Conservation (phyloP, 35 echinoderm and acorn worm genomes). For the Stichopus chloronotus region DNA sequence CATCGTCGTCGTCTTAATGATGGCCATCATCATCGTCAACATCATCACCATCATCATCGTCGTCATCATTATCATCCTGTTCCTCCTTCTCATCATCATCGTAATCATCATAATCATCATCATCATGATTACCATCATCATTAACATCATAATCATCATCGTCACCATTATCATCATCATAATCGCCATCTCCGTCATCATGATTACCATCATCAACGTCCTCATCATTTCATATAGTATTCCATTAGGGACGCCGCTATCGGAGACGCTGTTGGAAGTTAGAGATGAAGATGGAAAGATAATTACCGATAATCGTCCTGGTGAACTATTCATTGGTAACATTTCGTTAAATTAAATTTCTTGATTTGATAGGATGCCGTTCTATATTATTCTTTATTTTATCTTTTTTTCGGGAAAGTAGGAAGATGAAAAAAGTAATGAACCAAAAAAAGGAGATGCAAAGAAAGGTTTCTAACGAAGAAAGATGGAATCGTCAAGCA, state of each 20-base stretch:
- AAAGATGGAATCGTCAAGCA: no score
- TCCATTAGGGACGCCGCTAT: neutral
- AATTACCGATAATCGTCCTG: no score
- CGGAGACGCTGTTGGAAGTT: no score
- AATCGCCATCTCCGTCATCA: neutral
- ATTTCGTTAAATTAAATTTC: no score
- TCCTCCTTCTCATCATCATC: neutral
- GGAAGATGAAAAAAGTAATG: no score
- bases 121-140: slow-evolving; percentile 11
- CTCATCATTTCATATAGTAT: neutral
- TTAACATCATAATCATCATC: neutral
- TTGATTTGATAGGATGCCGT: no score
- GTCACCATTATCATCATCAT: neutral
- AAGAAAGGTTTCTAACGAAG: no score
- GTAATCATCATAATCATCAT: slow-evolving; percentile 23
- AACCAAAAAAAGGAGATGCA: no score
- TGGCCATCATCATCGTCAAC: slow-evolving; percentile 22
- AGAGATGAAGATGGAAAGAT: no score
- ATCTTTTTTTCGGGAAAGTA: no score
- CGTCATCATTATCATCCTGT: slow-evolving; percentile 26
- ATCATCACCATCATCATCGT: slow-evolving; percentile 41
- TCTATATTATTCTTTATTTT: no score
- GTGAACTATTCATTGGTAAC: no score
- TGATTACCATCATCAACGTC: neutral
- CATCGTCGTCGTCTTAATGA: slow-evolving; percentile 22